Conservation (phyloP, 2,113 vertebrate genomes). For the Oostethus manadensis region DNA sequence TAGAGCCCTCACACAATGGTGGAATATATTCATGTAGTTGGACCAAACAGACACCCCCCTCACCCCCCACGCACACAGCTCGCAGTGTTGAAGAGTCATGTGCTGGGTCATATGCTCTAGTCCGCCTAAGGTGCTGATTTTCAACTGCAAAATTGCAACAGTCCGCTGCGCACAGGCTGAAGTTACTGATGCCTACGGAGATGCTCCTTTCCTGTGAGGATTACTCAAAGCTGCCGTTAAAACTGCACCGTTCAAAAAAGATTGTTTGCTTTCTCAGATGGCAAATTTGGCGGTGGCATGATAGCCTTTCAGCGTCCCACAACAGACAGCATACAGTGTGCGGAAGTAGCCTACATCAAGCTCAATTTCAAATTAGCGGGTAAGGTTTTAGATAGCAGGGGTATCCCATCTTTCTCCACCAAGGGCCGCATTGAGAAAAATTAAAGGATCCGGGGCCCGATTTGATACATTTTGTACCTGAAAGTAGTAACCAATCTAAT, state of each 20-base stretch:
- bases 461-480: too few species aligned
- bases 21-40: neutral
- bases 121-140: conserved; percentile 52
- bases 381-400: too few species aligned
- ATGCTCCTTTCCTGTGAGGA: neutral
- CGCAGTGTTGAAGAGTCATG: conserved; percentile 49
- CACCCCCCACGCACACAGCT: conserved; percentile 17
- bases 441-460: too few species aligned
- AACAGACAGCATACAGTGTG: too few species aligned
- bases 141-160: conserved; percentile 37
- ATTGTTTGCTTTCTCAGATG: too few species aligned
- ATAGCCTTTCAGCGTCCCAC: too few species aligned
- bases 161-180: conserved; percentile 15
- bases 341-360: too few species aligned
- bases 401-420: too few species aligned
- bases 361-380: too few species aligned
- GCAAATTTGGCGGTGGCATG: neutral
- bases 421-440: too few species aligned
- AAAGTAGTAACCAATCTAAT: too few species aligned
- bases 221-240: neutral
- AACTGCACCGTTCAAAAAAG: neutral
- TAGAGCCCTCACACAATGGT: conserved; percentile 2
- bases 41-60: too few species aligned
- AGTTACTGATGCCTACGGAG: neutral
- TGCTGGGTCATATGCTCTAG: conserved; percentile 50